Evolutionary conservation across 30 jellyfish, hydroid and myxozoan species (phyloP), one percentile per base, ranked within the genome.

Genomic region (Sanderia malayensis): DNA sequence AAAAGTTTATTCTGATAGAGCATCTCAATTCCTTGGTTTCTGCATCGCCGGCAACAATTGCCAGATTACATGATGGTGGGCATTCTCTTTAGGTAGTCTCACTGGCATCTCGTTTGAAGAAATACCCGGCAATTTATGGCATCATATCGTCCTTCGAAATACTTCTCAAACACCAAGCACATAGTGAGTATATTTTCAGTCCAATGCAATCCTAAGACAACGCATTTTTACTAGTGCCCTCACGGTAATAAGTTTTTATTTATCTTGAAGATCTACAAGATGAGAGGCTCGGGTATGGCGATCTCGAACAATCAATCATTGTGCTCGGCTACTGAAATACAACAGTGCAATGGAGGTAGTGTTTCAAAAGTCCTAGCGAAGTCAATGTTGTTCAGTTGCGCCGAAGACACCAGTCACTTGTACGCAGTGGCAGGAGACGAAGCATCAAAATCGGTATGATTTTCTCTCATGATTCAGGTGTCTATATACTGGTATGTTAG

Each of bases 401-500:
- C 85, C 23, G 95, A 79, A 34, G 94, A 76, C 37, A 32, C 41
- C 6, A 68, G 45, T 41, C 33, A 61, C 17, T 32, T 89, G 49
- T 71, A 66, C 79, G 81, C 84, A 11, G 86, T 91, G 23, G 81
- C 95, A 44, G 97, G 97, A n/a, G 97, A 89, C 78, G 95, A 89
- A 70, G 86, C 95, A 24, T 73, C 97, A 2, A 58, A 79, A 28
- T 87, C 96, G 78, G 96, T 87, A 87, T 21, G 87, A 52, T 69
- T 6, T 2, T 31, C 31, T 4, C 4, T 9, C 31, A 41, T 65
- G 3, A 41, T 41, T 41, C 55, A 41, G 15, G 15, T 41, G 55
- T 6, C 55, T 6, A 6, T 8, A 41, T 6, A 41, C 15, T 15
- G 55, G 8, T 41, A 15, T 41, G 15, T 8, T 8, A 41, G 15